Base-by-base conservation (phyloP, 2,113 vertebrate genomes). In the Channa maculata region DNA sequence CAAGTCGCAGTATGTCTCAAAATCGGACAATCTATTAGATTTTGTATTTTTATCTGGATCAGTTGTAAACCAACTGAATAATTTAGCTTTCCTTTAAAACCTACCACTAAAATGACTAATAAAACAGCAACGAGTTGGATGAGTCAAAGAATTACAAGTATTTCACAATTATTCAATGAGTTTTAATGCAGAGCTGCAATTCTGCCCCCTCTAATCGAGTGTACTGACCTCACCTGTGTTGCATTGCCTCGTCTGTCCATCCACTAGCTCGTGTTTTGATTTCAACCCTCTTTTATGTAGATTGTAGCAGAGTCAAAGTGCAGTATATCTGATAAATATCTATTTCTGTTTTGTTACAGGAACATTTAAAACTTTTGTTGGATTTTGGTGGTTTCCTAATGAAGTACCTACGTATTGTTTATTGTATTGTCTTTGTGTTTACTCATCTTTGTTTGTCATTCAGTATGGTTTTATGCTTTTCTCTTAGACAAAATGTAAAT, bases 151-250 rank as follows among this genome's bases (percentile, higher is more conserved):
- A 14, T 3, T 12, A 5, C 3, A 3, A 46, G 45, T 13, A 1
- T 34, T 34, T 62, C 12, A 41, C 3, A 38, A 24, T 24, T 1
- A 39, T 58, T 13, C 5, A 37, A 4, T 38, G 13, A 2, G n/a
- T 59, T 66, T 62, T 43, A 33, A 50, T 24, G 13, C 44, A n/a
- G 49, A 45, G 57, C 50, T 33, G 48, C 24, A 66, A 49, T 48
- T 13, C n/a, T 34, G 36, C 36, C 48, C 64, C 54, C 34, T 37
- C 2, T 33, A 9, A 15, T 13, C n/a, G 24, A 10, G 46, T 66
- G 55, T 67, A 39, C 11, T 24, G 24, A 24, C 24, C 24, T 24
- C 49, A 58, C 52, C 57, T 58, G 51, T 54, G 48, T 24, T 24
- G 24, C 24, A 24, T 61, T 64, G 34, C 45, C 33, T 37, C 43